A percentile compares a stretch with the other conserved stretches of the same genome.
Evolutionary conservation across 2,113 vertebrate genomes (phyloP).

Genomic region (Xiphorhynchus elegans): DNA sequence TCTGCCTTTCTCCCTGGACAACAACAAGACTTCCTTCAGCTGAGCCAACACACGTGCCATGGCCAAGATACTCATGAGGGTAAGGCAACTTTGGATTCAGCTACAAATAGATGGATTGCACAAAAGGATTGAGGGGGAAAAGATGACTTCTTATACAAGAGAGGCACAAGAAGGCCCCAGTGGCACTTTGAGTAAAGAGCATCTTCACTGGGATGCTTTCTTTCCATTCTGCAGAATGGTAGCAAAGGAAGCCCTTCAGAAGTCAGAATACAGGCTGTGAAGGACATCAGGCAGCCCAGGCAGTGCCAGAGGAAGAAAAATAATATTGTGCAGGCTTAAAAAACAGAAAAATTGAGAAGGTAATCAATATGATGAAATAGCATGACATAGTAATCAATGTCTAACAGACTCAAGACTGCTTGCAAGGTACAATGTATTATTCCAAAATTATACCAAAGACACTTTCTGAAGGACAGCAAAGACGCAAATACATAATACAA

Average conservation of each 20-base stretch:
- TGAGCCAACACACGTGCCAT: neutral
- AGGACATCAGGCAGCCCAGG: neutral
- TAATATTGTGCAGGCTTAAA: neutral
- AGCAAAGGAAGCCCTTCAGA: neutral
- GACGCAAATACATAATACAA: neutral
- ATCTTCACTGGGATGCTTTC: neutral
- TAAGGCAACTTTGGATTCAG: neutral
- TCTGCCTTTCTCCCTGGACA: neutral
- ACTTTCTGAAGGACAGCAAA: neutral
- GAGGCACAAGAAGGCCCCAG: neutral
- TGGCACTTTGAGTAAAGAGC: neutral
- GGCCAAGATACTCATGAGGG: neutral
- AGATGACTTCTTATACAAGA: neutral
- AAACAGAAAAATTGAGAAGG: neutral
- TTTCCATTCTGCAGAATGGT: neutral
- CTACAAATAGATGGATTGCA: neutral
- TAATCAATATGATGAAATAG: neutral
- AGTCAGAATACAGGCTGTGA: neutral
- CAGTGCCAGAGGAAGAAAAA: neutral
- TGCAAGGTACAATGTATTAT: neutral
- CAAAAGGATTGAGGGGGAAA: fast-evolving
- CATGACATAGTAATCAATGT: neutral
- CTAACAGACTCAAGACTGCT: neutral
- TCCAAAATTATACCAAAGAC: neutral
- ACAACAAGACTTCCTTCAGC: neutral